These are phyloP conservation scores for Chauna torquata DNA, from an alignment of 2,113 vertebrate species.

Conservation along the genomic window DNA sequence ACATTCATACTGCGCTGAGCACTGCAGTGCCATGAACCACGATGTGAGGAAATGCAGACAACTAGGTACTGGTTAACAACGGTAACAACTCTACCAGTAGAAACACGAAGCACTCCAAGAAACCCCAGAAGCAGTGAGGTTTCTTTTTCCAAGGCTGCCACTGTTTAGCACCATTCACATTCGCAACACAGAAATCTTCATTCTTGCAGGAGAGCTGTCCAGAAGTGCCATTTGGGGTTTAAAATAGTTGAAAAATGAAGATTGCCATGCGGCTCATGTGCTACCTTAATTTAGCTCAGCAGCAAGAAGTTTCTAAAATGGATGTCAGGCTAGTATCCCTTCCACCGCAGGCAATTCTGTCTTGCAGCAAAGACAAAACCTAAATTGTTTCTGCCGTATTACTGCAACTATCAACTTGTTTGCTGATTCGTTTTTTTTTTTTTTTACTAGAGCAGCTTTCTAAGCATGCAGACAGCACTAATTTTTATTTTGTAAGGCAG, in stretches of 20 bases:
- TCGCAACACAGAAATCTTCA: neutral
- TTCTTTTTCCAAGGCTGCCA: neutral
- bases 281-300: neutral
- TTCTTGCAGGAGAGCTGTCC: neutral
- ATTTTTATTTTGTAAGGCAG: neutral
- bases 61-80: neutral
- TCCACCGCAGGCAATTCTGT: neutral
- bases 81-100: neutral
- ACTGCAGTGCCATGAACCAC: fast-evolving
- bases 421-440: neutral
- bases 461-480: neutral
- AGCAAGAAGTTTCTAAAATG: neutral
- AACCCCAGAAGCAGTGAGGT: neutral
- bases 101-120: neutral
- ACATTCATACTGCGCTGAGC: neutral
- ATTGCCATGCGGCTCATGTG: neutral
- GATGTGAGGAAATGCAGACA: neutral
- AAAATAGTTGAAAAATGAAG: neutral
- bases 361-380: neutral
- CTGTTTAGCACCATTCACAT: neutral
- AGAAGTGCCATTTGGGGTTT: neutral
- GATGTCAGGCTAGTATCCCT: neutral
- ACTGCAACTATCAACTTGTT: neutral
- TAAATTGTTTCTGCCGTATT: neutral
- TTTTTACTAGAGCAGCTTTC: neutral